A percentile compares a stretch with the other conserved stretches of the same genome.
Evolutionary conservation across 1,140 invertebrate genomes (phyloP).

Genomic region (Mactra quadrangularis): DNA sequence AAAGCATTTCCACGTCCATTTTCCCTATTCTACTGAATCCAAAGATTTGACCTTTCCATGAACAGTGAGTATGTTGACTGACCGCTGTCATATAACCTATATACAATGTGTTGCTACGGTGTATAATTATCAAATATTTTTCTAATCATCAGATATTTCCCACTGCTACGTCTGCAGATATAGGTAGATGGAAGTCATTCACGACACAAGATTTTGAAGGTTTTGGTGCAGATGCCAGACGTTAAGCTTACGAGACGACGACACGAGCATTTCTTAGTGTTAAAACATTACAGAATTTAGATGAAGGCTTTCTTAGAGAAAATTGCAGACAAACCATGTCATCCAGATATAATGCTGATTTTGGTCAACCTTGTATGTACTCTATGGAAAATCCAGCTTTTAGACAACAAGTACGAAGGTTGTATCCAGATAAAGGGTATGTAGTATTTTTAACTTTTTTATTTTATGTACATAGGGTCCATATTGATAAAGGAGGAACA

Average conservation of each 20-base stretch:
- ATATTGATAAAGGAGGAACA: no score
- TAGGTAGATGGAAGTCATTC: constrained; percentile 43
- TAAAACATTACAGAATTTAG: constrained; percentile 5
- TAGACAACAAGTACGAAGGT: background rate
- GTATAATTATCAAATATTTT: no score
- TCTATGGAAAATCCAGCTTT: background rate
- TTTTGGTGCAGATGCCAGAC: constrained; percentile 1
- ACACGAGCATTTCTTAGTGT: constrained; percentile 7
- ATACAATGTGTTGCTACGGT: no score
- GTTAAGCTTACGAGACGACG: constrained; percentile 14
- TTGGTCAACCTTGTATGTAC: background rate
- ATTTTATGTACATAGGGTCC: no score
- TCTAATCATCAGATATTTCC: no score
- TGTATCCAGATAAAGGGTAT: background rate
- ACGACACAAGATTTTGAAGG: constrained; percentile 33
- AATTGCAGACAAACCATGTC: background rate
- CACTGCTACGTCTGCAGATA: background rate
- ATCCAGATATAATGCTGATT: background rate
- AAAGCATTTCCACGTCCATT: no score
- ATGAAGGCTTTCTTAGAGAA: constrained; percentile 10
- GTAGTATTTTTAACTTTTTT: no score
- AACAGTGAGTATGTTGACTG: no score
- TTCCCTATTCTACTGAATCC: no score
- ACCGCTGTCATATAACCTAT: no score
- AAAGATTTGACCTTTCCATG: no score